phyloP scores from a whole-genome alignment of 2,888 invertebrate species.

The Lysandra bellargus region DNA sequence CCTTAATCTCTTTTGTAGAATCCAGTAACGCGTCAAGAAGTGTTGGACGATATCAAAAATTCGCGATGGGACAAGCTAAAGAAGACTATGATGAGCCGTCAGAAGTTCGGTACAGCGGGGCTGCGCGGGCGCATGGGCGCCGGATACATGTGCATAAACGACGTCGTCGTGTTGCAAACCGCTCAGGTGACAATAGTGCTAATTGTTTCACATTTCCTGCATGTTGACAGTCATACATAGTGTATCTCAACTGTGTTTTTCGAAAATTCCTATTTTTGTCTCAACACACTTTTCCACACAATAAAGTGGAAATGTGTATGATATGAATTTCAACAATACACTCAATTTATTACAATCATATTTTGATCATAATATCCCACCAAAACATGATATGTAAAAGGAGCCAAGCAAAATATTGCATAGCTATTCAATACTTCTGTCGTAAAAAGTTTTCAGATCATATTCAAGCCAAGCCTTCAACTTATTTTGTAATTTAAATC shows the following conservation, averaged over 20 bases:
- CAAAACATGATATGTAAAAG: too few species aligned
- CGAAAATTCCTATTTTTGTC: background rate
- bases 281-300: too few species aligned
- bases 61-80: conserved; percentile 81
- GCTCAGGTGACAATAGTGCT: conserved; percentile 80
- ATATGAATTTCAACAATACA: too few species aligned
- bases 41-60: conserved; percentile 79
- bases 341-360: too few species aligned
- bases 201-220: background rate
- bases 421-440: too few species aligned
- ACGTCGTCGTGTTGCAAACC: conserved; percentile 97
- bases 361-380: too few species aligned
- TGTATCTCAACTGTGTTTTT: background rate
- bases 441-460: too few species aligned
- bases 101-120: conserved; percentile 96
- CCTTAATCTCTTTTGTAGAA: conserved; percentile 69
- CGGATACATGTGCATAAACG: conserved; percentile 97
- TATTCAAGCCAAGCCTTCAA: too few species aligned
- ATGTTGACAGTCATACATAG: background rate
- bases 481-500: too few species aligned
- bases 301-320: background rate
- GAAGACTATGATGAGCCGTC: conserved; percentile 83
- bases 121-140: conserved; percentile 95
- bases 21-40: conserved; percentile 82
- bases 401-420: too few species aligned